Evolutionary conservation across 2,113 vertebrate species (phyloP).

Genomic region (Atrichornis clamosus): DNA sequence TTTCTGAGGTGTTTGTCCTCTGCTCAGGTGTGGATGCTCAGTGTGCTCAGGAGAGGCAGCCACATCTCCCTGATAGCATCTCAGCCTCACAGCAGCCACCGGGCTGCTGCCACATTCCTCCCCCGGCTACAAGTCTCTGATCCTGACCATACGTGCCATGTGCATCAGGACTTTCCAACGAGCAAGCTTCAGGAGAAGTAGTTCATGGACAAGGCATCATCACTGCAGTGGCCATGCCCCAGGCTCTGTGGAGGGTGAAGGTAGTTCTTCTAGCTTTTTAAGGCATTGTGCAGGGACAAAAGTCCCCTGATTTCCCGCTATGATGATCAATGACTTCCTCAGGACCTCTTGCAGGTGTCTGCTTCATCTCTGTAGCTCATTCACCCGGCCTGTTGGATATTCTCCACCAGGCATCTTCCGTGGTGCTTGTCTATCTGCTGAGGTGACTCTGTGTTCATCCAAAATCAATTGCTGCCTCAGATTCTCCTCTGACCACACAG

Average conservation of each 20-base stretch:
- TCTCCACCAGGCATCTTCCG: neutral
- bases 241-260: accelerated
- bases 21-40: neutral
- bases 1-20: neutral
- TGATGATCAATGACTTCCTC: neutral
- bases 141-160: neutral
- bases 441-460: neutral
- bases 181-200: neutral
- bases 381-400: neutral
- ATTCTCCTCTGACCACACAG: neutral
- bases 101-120: neutral
- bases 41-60: neutral
- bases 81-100: accelerated
- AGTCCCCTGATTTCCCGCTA: neutral
- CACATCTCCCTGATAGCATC: neutral
- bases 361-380: neutral
- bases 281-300: neutral
- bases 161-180: accelerated
- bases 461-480: neutral
- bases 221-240: accelerated
- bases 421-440: neutral
- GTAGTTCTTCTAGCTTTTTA: neutral
- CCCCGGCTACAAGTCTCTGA: neutral
- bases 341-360: neutral
- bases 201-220: neutral